Percentiles rank a stretch among this genome's conserved stretches.
These are phyloP conservation scores for Argynnis bischoffii DNA, from an alignment of 2,888 invertebrate genomes.

Conservation along the genomic window DNA sequence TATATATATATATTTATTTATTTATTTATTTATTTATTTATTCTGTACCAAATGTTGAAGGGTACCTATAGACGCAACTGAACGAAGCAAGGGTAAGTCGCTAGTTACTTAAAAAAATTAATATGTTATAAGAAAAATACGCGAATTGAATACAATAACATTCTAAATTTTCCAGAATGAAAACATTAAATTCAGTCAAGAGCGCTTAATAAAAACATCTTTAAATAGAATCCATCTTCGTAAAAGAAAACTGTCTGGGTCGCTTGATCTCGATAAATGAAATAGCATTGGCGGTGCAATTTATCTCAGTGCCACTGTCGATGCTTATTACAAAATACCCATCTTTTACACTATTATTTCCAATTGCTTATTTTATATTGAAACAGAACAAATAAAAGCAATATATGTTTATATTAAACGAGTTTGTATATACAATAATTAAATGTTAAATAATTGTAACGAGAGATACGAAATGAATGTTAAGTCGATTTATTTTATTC, in stretches of 20 bases:
- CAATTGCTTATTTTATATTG: neutral
- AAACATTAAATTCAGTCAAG: neutral
- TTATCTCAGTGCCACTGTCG: slow-evolving; percentile 16
- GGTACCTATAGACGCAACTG: too few relatives aligned
- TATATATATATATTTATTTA: too few relatives aligned
- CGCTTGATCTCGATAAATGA: slow-evolving; percentile 23
- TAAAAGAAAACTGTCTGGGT: slow-evolving; percentile 24
- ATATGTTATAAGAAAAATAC: too few relatives aligned
- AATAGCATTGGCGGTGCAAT: slow-evolving; percentile 23
- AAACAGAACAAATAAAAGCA: neutral
- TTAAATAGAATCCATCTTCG: slow-evolving; percentile 19
- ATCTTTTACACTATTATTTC: neutral
- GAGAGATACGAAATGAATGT: neutral
- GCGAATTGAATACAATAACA: too few relatives aligned
- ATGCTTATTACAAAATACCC: slow-evolving; percentile 17
- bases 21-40: too few relatives aligned
- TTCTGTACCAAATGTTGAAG: too few relatives aligned
- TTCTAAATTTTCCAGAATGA: neutral
- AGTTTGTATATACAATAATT: neutral
- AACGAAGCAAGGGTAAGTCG: too few relatives aligned
- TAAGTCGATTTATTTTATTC: too few relatives aligned
- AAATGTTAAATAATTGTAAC: neutral
- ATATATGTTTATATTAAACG: neutral
- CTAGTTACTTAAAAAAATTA: too few relatives aligned
- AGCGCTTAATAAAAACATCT: slow-evolving; percentile 9